Percentiles rank a stretch among this genome's conserved stretches.
Evolutionary conservation across 2,888 invertebrate genomes (phyloP).

Genomic region (Melipona beecheii): DNA sequence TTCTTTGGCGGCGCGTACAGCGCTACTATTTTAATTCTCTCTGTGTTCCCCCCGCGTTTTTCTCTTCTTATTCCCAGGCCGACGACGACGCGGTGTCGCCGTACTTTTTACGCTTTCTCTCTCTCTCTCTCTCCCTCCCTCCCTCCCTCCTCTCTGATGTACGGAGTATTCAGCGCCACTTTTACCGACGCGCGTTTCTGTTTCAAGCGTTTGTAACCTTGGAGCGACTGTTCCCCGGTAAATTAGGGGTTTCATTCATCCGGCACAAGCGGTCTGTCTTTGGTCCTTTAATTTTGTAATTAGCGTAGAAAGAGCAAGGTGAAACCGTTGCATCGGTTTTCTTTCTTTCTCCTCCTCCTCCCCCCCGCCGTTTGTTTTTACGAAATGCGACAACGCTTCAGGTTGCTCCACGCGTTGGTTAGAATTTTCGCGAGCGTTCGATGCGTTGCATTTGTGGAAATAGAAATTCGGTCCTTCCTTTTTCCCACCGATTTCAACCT

Average conservation of each 20-base stretch:
- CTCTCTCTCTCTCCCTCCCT: too few species aligned
- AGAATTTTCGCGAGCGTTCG: neutral
- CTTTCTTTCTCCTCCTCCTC: too few species aligned
- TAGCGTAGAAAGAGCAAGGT: neutral
- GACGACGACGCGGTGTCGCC: neutral
- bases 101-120: slow-evolving; percentile 11
- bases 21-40: slow-evolving; percentile 48
- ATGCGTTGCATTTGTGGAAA: neutral
- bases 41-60: slow-evolving; percentile 4
- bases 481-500: neutral
- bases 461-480: neutral
- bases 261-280: neutral
- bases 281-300: slow-evolving; percentile 17
- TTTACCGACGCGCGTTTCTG: slow-evolving; percentile 28
- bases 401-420: too few species aligned
- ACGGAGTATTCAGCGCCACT: neutral
- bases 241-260: slow-evolving; percentile 36
- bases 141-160: neutral
- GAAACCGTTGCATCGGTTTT: neutral
- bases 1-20: slow-evolving; percentile 32
- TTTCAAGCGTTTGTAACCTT: slow-evolving; percentile 46
- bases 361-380: neutral
- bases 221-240: slow-evolving; percentile 1
- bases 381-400: neutral
- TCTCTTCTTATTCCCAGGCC: slow-evolving; percentile 5